A percentile compares a stretch with the other conserved stretches of the same genome.
Conservation (phyloP, 92 coral and sea anemone genomes). For the Pocillopora grandis region DNA sequence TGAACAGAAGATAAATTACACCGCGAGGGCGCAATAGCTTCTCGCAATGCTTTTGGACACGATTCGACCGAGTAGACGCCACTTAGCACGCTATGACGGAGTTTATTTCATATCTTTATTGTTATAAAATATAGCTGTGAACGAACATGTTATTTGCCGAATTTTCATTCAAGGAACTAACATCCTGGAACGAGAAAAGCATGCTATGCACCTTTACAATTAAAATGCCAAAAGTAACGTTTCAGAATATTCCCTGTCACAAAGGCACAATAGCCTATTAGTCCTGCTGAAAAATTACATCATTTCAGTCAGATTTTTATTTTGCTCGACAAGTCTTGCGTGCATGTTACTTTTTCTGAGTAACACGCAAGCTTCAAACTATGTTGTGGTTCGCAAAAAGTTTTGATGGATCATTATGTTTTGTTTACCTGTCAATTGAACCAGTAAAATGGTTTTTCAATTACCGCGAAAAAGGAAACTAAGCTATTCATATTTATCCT, state of each 20-base stretch:
- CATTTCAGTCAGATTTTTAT: background rate
- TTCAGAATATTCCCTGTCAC: background rate
- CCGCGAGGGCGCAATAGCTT: too few species aligned
- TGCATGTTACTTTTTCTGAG: background rate
- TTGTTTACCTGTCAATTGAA: constrained; percentile 6
- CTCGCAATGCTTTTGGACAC: too few species aligned
- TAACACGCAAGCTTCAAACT: background rate
- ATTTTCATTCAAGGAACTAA: background rate
- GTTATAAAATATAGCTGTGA: too few species aligned
- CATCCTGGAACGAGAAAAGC: background rate
- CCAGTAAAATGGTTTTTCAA: constrained; percentile 1
- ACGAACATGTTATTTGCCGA: background rate
- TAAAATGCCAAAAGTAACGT: background rate
- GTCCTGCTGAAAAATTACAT: background rate
- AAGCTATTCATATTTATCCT: constrained; percentile 5
- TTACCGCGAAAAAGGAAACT: constrained; percentile 12
- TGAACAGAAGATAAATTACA: background rate
- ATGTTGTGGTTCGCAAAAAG: background rate
- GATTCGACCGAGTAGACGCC: too few species aligned
- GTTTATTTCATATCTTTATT: too few species aligned
- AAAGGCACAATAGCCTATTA: background rate
- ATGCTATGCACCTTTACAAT: background rate
- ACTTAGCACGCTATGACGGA: too few species aligned
- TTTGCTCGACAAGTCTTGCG: background rate
- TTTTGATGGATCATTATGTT: constrained; percentile 2